Percentiles rank a stretch among this genome's conserved stretches.
Evolutionary conservation across 2,113 vertebrate species (phyloP).

Genomic region (Apistogramma diplotaenia): DNA sequence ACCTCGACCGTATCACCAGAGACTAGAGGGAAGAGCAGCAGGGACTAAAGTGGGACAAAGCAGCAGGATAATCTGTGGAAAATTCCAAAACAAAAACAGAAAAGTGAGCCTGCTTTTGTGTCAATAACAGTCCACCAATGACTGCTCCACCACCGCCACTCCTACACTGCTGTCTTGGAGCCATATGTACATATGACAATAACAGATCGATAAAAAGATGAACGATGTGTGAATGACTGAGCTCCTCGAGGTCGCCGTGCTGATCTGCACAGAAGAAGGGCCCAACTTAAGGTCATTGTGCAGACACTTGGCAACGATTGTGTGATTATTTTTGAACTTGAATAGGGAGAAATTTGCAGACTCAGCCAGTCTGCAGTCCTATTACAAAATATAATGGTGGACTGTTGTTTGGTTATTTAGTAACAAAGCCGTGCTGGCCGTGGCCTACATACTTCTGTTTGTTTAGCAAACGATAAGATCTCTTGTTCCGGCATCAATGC

Average conservation of each 20-base stretch:
- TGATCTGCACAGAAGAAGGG: not conserved
- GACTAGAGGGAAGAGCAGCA: not conserved
- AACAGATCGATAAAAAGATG: not conserved
- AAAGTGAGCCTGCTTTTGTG: not conserved
- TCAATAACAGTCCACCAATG: not conserved
- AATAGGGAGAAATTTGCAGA: slow-evolving; percentile 12
- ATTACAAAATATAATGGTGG: slow-evolving; percentile 29
- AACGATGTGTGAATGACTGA: not conserved
- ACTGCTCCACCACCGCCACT: not conserved
- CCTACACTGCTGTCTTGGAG: not conserved
- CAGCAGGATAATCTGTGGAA: not conserved
- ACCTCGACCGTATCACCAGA: not conserved
- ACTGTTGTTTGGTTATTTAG: slow-evolving; percentile 32
- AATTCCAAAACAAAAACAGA: not conserved
- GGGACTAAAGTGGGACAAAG: not conserved
- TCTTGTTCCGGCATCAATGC: not conserved
- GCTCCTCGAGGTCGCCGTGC: not conserved
- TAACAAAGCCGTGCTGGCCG: slow-evolving; percentile 12
- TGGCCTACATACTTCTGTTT: slow-evolving; percentile 56
- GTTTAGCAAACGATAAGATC: slow-evolving; percentile 37
- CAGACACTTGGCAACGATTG: not conserved
- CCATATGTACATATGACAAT: not conserved
- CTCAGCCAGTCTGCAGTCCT: slow-evolving; percentile 1
- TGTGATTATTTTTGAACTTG: slow-evolving; percentile 25
- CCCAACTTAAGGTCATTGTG: not conserved